Percentiles rank a stretch among this genome's conserved stretches.
These are phyloP conservation scores for Hydropsyche betteni DNA, from an alignment of 2,888 invertebrate species.

Conservation along the genomic window DNA sequence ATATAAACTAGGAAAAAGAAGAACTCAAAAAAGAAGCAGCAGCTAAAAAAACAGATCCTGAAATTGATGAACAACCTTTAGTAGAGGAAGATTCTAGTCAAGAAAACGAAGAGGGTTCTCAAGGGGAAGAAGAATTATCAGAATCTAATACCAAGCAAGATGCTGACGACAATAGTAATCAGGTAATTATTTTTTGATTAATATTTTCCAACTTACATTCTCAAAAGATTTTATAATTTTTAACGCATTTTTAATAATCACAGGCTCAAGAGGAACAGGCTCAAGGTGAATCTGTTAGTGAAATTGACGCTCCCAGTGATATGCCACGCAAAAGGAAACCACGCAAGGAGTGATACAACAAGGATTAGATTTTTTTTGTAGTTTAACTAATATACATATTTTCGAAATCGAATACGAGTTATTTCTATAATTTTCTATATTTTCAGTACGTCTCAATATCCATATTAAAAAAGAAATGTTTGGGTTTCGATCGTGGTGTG, in stretches of 20 bases:
- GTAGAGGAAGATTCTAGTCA: slow-evolving; percentile 56
- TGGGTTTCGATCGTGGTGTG: too few species aligned
- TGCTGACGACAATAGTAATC: slow-evolving; percentile 69
- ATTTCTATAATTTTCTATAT: too few species aligned
- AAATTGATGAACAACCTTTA: slow-evolving; percentile 69
- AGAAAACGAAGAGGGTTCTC: slow-evolving; percentile 53
- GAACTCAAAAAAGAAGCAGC: slow-evolving; percentile 62
- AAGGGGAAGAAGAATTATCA: slow-evolving; percentile 48
- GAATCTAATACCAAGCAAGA: slow-evolving; percentile 50
- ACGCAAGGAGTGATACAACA: slow-evolving; percentile 60
- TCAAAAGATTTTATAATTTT: not conserved
- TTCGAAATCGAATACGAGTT: not conserved
- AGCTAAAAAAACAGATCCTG: slow-evolving; percentile 78
- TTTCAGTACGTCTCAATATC: too few species aligned
- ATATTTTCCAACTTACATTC: not conserved
- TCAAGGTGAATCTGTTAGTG: not conserved
- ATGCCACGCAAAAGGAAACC: slow-evolving; percentile 64
- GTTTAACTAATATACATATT: not conserved
- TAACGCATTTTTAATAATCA: too few species aligned
- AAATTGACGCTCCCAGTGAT: slow-evolving; percentile 62
- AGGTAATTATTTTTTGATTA: slow-evolving; percentile 60
- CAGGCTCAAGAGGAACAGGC: not conserved
- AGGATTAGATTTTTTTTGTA: not conserved
- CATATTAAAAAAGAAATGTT: too few species aligned
- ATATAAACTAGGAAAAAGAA: slow-evolving; percentile 58